Evolutionary conservation across 2,797 vertebrate species (phyloP), one percentile per base, ranked within the genome.

Genomic region (Cygnus olor): DNA sequence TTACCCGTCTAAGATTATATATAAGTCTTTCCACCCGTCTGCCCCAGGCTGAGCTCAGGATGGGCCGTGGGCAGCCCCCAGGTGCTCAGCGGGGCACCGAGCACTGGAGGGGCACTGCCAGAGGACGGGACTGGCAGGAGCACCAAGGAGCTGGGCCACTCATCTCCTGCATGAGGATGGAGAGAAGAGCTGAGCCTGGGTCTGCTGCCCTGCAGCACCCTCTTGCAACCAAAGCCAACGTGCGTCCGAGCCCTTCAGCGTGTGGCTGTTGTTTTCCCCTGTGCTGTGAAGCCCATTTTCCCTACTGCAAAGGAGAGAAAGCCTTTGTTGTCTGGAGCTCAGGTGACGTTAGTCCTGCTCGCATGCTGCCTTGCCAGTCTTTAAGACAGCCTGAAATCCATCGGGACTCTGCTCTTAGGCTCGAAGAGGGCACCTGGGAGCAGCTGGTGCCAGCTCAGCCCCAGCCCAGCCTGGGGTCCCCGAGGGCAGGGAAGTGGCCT

Each of bases 231-330:
- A 36, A 83, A 89, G 44, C 17, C n/a, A 22, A 21, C 20, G 1
- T 3, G 13, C 6, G 45, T 47, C 74, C 3, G 2, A 40, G 45
- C 58, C 30, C 11, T 66, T 40, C 5, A 0, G 32, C 4, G 11
- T 10, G 36, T 19, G 10, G 7, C 24, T 13, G 0, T 10, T 14
- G 20, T 40, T 44, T 49, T 71, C 72, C 61, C 2, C 0, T 9
- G 61, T 22, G 61, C 49, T 40, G n/a, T 5, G 17, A 60, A 69
- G 42, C 56, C 49, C 24, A 4, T 64, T 60, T 25, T 38, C 57
- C 17, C 38, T 36, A 7, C 40, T 21, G 34, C 64, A 42, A 80
- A 65, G 69, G 21, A 56, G 70, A 65, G 57, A 71, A 60, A 45
- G 44, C 30, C 47, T 36, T 60, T 38, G 22, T n/a, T 0, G 1